Percentiles rank a stretch among this genome's conserved stretches.
Conservation (phyloP, 2,113 vertebrate genomes). For the Micronycteris hirsuta region DNA sequence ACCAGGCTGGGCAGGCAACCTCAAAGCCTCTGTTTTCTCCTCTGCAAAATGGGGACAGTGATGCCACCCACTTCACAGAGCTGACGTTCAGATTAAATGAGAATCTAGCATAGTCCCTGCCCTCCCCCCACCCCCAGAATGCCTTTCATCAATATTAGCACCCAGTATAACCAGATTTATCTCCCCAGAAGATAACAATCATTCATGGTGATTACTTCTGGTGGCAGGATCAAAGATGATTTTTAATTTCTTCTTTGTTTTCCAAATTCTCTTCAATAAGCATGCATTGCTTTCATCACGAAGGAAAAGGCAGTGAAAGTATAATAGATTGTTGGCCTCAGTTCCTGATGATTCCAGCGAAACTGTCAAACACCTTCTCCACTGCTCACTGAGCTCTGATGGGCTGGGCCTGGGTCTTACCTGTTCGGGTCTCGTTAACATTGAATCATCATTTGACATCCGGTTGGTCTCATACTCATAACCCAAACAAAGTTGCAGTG, state of each 20-base stretch:
- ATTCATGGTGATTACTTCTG: background rate
- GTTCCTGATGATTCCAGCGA: background rate
- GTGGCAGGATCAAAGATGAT: background rate
- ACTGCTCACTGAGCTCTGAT: background rate
- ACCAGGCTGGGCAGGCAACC: background rate
- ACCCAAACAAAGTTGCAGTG: background rate
- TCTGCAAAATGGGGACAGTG: background rate
- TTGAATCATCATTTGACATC: background rate
- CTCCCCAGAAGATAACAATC: background rate
- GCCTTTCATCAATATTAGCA: background rate
- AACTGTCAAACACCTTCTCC: background rate
- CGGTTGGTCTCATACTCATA: background rate
- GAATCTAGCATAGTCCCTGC: background rate
- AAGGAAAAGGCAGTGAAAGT: background rate
- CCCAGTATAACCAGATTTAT: background rate
- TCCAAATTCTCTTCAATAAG: background rate
- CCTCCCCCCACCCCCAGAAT: background rate
- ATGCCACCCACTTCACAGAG: too few relatives aligned
- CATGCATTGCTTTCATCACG: background rate
- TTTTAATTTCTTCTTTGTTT: slow-evolving; percentile 20
- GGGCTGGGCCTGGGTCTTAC: background rate
- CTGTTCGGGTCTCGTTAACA: background rate
- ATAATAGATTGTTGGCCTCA: background rate
- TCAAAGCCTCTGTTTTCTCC: background rate
- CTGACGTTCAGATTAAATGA: background rate